phyloP scores from a whole-genome alignment of 2,113 vertebrate species.

The Arizona elegans region DNA sequence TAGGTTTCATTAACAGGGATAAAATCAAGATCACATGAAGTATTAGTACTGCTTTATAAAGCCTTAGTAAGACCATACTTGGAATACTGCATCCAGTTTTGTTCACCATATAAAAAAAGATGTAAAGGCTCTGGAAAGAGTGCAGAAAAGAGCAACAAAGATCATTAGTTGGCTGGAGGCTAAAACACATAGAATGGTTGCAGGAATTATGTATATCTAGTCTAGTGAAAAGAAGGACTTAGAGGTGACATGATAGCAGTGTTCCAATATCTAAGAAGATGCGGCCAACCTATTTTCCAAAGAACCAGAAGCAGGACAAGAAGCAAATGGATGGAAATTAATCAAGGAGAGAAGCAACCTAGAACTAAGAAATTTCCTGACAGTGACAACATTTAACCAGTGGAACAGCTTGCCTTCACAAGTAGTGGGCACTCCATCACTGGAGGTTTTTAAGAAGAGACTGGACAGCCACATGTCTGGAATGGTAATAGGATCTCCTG shows the following conservation, averaged over 20 bases:
- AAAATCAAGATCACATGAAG: neutral
- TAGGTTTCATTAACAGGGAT: neutral
- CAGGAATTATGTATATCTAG: neutral
- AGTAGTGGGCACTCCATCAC: neutral
- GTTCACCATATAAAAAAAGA: neutral
- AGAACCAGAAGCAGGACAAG: neutral
- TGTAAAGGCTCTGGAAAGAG: neutral
- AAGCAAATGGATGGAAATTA: neutral
- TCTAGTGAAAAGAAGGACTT: neutral
- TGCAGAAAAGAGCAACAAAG: neutral
- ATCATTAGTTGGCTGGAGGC: neutral
- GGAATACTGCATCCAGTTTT: neutral
- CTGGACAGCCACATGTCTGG: neutral
- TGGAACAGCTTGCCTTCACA: neutral
- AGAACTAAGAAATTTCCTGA: neutral
- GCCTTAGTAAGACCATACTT: neutral
- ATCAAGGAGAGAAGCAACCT: neutral
- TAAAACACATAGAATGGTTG: neutral
- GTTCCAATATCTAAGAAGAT: neutral
- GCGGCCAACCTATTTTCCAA: neutral
- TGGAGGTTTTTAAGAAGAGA: neutral
- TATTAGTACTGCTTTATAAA: neutral
- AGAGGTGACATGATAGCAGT: neutral
- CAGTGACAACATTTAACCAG: neutral
- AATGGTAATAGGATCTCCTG: neutral